Percentiles rank a stretch among this genome's conserved stretches.
Conservation (phyloP, 2,888 invertebrate species). For the Clepsis dumicolana region DNA sequence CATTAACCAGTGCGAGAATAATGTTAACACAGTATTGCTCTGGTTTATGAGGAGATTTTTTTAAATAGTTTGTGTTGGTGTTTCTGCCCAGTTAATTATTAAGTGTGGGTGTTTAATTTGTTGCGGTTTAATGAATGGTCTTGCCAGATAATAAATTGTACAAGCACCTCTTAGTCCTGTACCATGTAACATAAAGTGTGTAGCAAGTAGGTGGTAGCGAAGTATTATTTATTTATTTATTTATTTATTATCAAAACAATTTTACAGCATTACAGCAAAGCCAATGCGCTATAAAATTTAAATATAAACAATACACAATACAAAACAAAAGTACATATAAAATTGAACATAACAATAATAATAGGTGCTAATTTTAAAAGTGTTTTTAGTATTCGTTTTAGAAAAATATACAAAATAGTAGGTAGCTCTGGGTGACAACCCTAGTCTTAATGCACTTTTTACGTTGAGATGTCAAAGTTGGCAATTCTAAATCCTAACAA, state of each 20-base stretch:
- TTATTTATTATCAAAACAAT: too few relatives aligned
- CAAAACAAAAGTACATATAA: too few relatives aligned
- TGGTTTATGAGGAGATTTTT: slow-evolving; percentile 42
- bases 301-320: too few relatives aligned
- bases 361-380: not conserved
- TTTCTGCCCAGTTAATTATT: slow-evolving; percentile 20
- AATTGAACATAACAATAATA: too few relatives aligned
- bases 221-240: too few relatives aligned
- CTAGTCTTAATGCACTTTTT: slow-evolving; percentile 34
- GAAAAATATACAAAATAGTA: not conserved
- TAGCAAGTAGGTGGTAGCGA: not conserved
- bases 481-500: slow-evolving; percentile 36
- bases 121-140: slow-evolving; percentile 10
- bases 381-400: not conserved
- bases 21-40: slow-evolving; percentile 48
- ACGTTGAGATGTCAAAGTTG: slow-evolving; percentile 28
- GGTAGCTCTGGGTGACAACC: slow-evolving; percentile 20
- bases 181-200: not conserved
- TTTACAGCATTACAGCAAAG: too few relatives aligned
- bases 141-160: slow-evolving; percentile 22
- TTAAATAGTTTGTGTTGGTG: slow-evolving; percentile 23
- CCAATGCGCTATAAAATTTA: too few relatives aligned
- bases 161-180: slow-evolving; percentile 14
- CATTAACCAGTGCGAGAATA: slow-evolving; percentile 70
- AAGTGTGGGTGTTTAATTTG: slow-evolving; percentile 13